Base-by-base conservation (phyloP, 2,888 invertebrate genomes). In the Nasonia oneida region DNA sequence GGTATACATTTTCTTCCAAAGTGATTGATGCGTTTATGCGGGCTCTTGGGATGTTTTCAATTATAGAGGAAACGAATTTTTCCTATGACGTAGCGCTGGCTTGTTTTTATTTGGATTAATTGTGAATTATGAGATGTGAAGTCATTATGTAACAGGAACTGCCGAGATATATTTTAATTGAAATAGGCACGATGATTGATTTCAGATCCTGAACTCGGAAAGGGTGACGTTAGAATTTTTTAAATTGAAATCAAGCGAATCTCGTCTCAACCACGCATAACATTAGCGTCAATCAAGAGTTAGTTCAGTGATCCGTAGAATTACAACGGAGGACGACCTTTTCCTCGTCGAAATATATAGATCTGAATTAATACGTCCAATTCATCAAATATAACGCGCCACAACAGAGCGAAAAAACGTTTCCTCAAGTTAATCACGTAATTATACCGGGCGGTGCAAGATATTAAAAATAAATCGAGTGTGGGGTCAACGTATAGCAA, bases 381-480 rank as follows among this genome's bases (percentile, higher is more conserved):
- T 23, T 23, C 61, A 77, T 61, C 61, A 37, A 23, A 53, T 29
- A 75, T 75, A 12, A 42, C 4, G 23, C 61, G 61, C 23, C 15
- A 70, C 29, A 8, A 42, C 47, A 67, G 37, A n/a, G 37, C 4
- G 15, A 23, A 77, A 42, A 57, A 57, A 50, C 23, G 39, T 39
- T 64, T 77, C 64, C 64, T 61, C 2, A 39, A 70, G 33, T 39
- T 70, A 50, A 70, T 79, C 67, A 39, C 37, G 67, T 79, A 47
- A 70, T 50, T 70, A 50, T 50, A 15, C 33, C 6, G 47, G 1
- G 6, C 50, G 37, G 18, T 53, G 12, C 33, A 70, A 47, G 33
- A 53, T 42, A 79, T 50, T 70, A 50, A 71, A 39, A 80, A 80
- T 80, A 80, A 57, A 23, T 37, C 23, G 8, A 37, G 29, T 23